These are phyloP conservation scores for Poecilia wingei DNA, from an alignment of 2,797 vertebrate genomes.

Conservation along the genomic window DNA sequence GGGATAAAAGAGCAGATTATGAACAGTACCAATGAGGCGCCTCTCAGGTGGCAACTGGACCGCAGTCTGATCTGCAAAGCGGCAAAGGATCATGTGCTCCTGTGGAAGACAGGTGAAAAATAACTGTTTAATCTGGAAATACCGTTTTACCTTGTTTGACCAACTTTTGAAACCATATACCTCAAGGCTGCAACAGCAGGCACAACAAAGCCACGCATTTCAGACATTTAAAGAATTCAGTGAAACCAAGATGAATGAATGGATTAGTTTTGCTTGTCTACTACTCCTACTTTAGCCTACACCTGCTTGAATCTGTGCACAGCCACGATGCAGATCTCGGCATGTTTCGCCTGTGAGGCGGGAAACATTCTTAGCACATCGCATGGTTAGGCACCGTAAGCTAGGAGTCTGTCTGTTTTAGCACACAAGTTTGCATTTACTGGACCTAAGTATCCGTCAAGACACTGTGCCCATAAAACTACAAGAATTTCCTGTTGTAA, in stretches of 20 bases:
- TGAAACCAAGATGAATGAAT: not conserved
- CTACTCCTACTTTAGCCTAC: not conserved
- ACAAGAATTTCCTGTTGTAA: not conserved
- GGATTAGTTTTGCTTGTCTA: not conserved
- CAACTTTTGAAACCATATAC: not conserved
- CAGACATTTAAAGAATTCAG: not conserved
- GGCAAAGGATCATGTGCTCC: slow-evolving; percentile 98
- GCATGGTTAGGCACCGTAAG: not conserved
- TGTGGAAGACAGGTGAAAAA: slow-evolving; percentile 55
- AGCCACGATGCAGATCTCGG: not conserved
- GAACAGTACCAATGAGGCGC: slow-evolving; percentile 84
- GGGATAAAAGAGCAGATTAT: not conserved
- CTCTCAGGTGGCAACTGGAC: slow-evolving; percentile 89
- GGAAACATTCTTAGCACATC: not conserved
- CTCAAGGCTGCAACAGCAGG: not conserved
- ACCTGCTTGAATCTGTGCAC: not conserved
- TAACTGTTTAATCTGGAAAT: not conserved
- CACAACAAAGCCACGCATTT: not conserved
- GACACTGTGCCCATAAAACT: not conserved
- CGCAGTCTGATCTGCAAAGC: slow-evolving; percentile 97
- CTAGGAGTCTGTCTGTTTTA: not conserved
- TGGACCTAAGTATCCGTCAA: not conserved
- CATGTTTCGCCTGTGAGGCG: not conserved
- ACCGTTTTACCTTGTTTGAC: not conserved
- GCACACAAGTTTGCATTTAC: not conserved